These are phyloP conservation scores for Drosophila dunni DNA, from an alignment of 1,140 invertebrate genomes.

Conservation along the genomic window DNA sequence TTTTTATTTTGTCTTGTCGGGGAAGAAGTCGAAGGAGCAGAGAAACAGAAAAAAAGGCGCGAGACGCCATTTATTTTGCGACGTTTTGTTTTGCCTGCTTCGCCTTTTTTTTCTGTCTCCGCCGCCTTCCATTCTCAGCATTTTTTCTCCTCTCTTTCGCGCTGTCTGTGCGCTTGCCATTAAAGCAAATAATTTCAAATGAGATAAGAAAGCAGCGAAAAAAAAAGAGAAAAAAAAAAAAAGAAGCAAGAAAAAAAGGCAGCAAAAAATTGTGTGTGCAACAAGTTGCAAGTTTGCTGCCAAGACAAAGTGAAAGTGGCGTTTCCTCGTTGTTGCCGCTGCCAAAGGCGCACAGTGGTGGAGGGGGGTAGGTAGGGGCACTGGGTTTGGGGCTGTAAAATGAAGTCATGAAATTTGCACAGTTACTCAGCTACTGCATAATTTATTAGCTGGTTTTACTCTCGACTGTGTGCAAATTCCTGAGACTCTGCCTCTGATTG, in stretches of 20 bases:
- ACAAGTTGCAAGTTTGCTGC: slow-evolving; percentile 76
- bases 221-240: slow-evolving; percentile 2
- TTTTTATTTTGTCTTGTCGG: slow-evolving; percentile 62
- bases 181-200: slow-evolving; percentile 81
- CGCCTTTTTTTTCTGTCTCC: slow-evolving; percentile 8
- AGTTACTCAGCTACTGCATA: slow-evolving; percentile 67
- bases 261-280: slow-evolving; percentile 55
- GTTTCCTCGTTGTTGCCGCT: neutral
- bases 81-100: slow-evolving; percentile 41
- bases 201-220: slow-evolving; percentile 60
- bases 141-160: slow-evolving; percentile 1
- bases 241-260: slow-evolving; percentile 3
- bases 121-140: neutral
- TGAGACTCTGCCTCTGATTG: slow-evolving; percentile 18
- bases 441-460: slow-evolving; percentile 66
- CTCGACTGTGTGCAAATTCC: slow-evolving; percentile 48
- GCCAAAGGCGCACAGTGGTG: neutral
- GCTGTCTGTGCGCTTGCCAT: slow-evolving; percentile 54
- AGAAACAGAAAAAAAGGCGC: slow-evolving; percentile 6
- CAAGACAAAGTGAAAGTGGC: slow-evolving; percentile 76
- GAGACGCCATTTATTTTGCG: slow-evolving; percentile 47
- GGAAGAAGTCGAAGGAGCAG: neutral
- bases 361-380: neutral
- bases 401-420: slow-evolving; percentile 70
- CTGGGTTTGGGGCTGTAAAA: slow-evolving; percentile 40